phyloP scores from a whole-genome alignment of 92 coral and sea anemone species.

The Phenganax stokvisi region DNA sequence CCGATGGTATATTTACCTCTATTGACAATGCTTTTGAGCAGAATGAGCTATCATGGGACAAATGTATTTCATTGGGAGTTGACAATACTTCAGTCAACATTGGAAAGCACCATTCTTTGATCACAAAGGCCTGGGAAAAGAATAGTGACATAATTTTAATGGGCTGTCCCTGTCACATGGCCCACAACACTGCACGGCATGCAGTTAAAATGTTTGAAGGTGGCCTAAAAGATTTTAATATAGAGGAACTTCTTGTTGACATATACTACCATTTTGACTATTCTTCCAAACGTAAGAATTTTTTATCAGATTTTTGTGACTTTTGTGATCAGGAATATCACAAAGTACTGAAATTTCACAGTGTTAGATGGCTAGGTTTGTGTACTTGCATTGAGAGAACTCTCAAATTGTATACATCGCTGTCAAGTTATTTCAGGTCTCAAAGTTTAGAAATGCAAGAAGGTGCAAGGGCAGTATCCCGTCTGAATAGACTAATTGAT shows the following conservation, averaged over 20 bases:
- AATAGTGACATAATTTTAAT: neutral
- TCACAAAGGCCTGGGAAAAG: neutral
- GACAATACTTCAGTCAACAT: neutral
- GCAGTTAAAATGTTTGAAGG: neutral
- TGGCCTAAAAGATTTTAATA: constrained; percentile 7
- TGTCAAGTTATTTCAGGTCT: constrained; percentile 18
- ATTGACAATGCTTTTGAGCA: neutral
- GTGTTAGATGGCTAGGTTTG: constrained; percentile 4
- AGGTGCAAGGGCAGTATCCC: neutral
- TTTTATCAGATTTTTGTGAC: neutral
- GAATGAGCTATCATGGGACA: constrained; percentile 3
- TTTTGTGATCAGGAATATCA: neutral
- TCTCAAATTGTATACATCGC: constrained; percentile 16
- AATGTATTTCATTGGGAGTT: neutral
- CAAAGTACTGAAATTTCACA: neutral
- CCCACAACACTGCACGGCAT: constrained; percentile 19
- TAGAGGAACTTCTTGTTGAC: constrained; percentile 32
- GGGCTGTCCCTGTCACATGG: constrained; percentile 31
- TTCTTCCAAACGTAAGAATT: constrained; percentile 31
- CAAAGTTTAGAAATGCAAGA: neutral
- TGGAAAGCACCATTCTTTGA: neutral
- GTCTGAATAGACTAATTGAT: constrained; percentile 23
- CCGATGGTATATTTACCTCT: neutral
- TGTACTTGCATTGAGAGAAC: constrained; percentile 20
- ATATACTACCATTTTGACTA: constrained; percentile 24